Evolutionary conservation across 2,113 vertebrate genomes (phyloP).

Genomic region (Labeo rohita): DNA sequence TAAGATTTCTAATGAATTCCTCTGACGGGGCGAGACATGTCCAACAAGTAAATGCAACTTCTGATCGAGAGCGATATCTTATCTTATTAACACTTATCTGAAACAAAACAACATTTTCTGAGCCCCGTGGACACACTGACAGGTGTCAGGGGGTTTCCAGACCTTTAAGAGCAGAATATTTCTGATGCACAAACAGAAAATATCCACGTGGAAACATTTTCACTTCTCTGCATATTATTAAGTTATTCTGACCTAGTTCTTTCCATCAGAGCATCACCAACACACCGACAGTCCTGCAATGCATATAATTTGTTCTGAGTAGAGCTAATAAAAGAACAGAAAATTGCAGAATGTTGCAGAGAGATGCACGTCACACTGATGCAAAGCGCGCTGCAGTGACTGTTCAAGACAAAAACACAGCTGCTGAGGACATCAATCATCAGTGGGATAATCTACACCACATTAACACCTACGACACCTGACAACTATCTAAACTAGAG

Average conservation of each 20-base stretch:
- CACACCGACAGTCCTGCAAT: neutral
- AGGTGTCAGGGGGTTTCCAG: neutral
- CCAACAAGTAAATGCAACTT: neutral
- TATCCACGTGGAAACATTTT: neutral
- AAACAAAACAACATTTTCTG: neutral
- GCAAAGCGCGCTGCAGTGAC: constrained; percentile 1
- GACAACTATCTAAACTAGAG: neutral
- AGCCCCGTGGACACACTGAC: neutral
- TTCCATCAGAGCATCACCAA: neutral
- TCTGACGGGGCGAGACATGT: constrained; percentile 15
- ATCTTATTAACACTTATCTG: neutral
- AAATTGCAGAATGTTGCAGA: constrained; percentile 15
- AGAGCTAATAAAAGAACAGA: constrained; percentile 18
- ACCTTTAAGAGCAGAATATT: neutral
- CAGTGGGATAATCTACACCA: neutral
- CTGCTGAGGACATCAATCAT: neutral
- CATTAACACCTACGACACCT: neutral
- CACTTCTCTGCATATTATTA: neutral
- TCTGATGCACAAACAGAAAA: neutral
- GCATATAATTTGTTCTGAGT: neutral
- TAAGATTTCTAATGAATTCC: neutral
- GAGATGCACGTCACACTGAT: neutral
- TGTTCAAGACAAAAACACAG: constrained; percentile 8
- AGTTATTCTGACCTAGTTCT: constrained; percentile 4
- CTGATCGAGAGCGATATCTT: neutral